Base-by-base conservation (phyloP, 1,140 invertebrate genomes). In the Periplaneta americana region DNA sequence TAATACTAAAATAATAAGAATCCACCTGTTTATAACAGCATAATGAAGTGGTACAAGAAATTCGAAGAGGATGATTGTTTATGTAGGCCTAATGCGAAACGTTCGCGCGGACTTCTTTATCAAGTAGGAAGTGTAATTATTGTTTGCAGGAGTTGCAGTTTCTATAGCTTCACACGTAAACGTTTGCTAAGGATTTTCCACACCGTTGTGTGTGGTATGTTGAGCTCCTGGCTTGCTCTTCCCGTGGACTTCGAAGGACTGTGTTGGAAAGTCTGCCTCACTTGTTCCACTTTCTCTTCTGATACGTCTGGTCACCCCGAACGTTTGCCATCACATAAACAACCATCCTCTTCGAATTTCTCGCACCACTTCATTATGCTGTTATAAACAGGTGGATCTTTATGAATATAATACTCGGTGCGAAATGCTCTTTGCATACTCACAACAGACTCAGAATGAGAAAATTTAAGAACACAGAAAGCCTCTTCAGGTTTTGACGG, bases 291-390 rank as follows among this genome's bases (percentile, higher is more conserved):
- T 78, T 18, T 34, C 76, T 78, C 33, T 33, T 78, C 32, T 13
- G 76, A 78, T 22, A 33, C n/a, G 76, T 32, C 76, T 78, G 76
- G 17, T 32, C 34, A 8, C 22, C 74, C 4, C 18, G 37, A 17
- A 6, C 1, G 6, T 75, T 75, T 75, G 11, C n/a, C 34, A 18
- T 31, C 32, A 13, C 76, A 78, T 32, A 78, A 9, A 33, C 76
- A 34, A 1, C 76, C 2, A 1, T 36, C 76, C 6, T 34, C 2
- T 32, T 78, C n/a, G 76, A 78, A 78, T 78, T 32, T 78, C 32
- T 78, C 36, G 32, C 33, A 78, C 6, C 76, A 78, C 34, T 78
- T n/a, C 17, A 31, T 78, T n/a, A 78, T 78, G 76, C 76, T 78
- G 33, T 32, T 78, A 18, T 33, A 31, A n/a, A 78, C 76, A 22